Evolutionary conservation across 1,140 invertebrate species (phyloP).

Genomic region (Drosophila setifemur): DNA sequence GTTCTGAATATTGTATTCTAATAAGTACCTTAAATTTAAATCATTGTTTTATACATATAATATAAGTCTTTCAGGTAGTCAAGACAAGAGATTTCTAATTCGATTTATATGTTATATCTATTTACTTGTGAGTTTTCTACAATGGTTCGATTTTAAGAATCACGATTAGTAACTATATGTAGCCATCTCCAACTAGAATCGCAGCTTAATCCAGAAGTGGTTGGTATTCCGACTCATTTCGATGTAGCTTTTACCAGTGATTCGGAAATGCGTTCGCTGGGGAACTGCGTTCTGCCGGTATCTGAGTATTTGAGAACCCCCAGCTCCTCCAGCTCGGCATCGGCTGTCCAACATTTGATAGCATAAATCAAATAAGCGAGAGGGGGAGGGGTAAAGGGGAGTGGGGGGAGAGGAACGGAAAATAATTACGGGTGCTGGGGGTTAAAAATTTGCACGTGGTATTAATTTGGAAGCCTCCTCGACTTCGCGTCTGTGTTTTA

Average conservation of each 20-base stretch:
- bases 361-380: constrained; percentile 70
- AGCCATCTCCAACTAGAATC: constrained; percentile 10
- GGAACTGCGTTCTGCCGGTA: constrained; percentile 34
- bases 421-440: constrained; percentile 70
- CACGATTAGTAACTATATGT: neutral
- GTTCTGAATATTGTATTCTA: no score
- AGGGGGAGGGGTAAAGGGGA: neutral
- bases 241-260: constrained; percentile 37
- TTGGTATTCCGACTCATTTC: constrained; percentile 36
- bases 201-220: constrained; percentile 23
- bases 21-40: no score
- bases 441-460: constrained; percentile 70
- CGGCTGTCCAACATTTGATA: constrained; percentile 40
- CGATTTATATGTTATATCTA: no score
- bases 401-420: constrained; percentile 18
- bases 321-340: no score
- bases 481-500: constrained; percentile 45
- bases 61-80: no score
- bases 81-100: no score
- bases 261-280: constrained; percentile 59
- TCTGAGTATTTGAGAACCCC: no score
- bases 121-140: no score
- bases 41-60: no score
- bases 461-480: constrained; percentile 52
- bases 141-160: no score